Conservation (phyloP, 2,113 vertebrate species). For the Engraulis encrasicolus region DNA sequence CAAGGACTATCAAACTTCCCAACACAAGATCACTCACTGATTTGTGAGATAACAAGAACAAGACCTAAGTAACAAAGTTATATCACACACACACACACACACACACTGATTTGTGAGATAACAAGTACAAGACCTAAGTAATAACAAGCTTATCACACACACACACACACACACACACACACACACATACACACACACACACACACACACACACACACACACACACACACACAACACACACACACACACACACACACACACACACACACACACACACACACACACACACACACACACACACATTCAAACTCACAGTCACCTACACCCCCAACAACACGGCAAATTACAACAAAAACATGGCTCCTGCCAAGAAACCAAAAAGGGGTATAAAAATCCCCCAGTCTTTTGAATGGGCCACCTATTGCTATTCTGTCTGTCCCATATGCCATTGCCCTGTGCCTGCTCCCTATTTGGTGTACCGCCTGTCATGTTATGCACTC, state of each 20-base stretch:
- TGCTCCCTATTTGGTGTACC: constrained; percentile 4
- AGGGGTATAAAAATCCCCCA: constrained; percentile 19
- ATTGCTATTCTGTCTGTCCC: constrained; percentile 22
- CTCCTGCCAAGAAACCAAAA: constrained; percentile 31
- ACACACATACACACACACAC: no score
- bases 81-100: no score
- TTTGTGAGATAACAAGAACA: neutral
- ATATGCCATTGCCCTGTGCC: constrained; percentile 24
- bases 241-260: no score
- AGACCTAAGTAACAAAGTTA: neutral
- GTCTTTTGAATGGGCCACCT: constrained; percentile 32
- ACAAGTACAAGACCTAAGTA: no score
- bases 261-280: no score
- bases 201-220: no score
- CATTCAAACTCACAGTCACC: neutral
- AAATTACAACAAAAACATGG: neutral
- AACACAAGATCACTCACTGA: neutral
- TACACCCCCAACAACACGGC: neutral
- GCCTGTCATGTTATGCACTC: constrained; percentile 1
- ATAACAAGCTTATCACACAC: no score
- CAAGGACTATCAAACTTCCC: neutral
- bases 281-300: neutral
- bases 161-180: no score
- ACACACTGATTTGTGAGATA: neutral
- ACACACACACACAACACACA: no score